Base-by-base conservation (phyloP, 2,888 invertebrate genomes). In the Drosophila quinaria region DNA sequence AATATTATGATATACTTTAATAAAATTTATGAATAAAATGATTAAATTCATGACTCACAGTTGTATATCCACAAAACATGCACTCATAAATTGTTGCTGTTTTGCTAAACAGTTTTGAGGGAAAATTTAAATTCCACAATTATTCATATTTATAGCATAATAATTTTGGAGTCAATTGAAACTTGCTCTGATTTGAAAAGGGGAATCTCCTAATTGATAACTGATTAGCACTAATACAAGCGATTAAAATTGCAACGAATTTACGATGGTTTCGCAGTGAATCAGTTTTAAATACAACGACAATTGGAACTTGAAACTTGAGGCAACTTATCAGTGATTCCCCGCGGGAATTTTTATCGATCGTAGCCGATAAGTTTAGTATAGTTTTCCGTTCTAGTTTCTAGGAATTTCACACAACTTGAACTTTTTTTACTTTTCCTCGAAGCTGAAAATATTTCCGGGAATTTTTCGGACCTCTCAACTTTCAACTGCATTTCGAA, bases 401-500 rank as follows among this genome's bases (percentile, higher is more conserved):
- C 62, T 15, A 8, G 22, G 60, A 46, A 50, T 46, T 13, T 10
- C 10, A 39, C 13, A 29, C 33, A n/a, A 8, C 25, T 29, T 50
- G 2, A 9, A 44, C 44, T 8, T 22, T 4, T 9, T 8, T 11
- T 6, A 15, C 39, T n/a, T 6, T 9, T 8, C 11, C 17, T 10
- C 29, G 11, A 10, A 29, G 29, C 8, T 2, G 29, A 29, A 47
- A 51, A 22, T 15, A 29, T 31, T 72, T 74, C 52, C 62, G 52
- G 71, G 42, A 42, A 61, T 39, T 0, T 33, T 11, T 22, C 2
- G 35, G 47, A 25, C 25, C n/a, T 41, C 4, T 15, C 10, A 42
- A 58, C 65, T 70, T 73, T 69, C 66, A 51, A 54, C 44, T 76
- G 64, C 70, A 70, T 77, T 80, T 56, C 56, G 50, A n/a, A 19